Base-by-base conservation (phyloP, 2,888 invertebrate species). In the Cephus pygmeus region DNA sequence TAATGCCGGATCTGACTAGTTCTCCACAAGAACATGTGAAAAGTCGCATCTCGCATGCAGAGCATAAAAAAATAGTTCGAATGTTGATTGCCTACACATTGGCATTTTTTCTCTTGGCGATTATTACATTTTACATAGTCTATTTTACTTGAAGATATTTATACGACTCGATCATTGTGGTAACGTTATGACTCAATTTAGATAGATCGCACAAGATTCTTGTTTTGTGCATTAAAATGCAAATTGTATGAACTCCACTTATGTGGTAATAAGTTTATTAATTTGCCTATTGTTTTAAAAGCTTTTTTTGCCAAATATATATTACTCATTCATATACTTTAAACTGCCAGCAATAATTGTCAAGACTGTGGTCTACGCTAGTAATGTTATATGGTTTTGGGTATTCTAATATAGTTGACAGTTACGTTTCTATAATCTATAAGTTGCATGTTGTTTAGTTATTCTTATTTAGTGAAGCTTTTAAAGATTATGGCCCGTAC, bases 41-140 rank as follows among this genome's bases (percentile, higher is more conserved):
- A 77, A 86, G 87, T 81, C 83, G 83, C 40, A 82, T 87, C 68
- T 84, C 86, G 12, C 85, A 82, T 69, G 88, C 90, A 12, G 93
- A 93, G 83, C 92, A 92, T 81, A 91, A 92, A 69, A 93, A 93
- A 85, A 92, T 93, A 81, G 91, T 92, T 34, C 91, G 92, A 87
- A 92, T 93, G 82, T 92, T 94, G 86, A 93, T 95, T 84, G 92
- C 93, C 80, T 93, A 94, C 87, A 93, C 93, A 56, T 89, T 93
- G 77, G 92, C 93, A 69, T 93, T 94, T 86, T 92, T 93, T 83
- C 89, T 92, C 79, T 88, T 93, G 84, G 92, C 92, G 75, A 92
- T 93, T 81, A 91, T 93, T 79, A 93, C 93, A 69, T 93, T 93
- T 91, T 93, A 93, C 86, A 91, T 93, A 82, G 92, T 93, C 83